Evolutionary conservation across 2,113 vertebrate genomes (phyloP).

Genomic region (Pelodiscus sinensis): DNA sequence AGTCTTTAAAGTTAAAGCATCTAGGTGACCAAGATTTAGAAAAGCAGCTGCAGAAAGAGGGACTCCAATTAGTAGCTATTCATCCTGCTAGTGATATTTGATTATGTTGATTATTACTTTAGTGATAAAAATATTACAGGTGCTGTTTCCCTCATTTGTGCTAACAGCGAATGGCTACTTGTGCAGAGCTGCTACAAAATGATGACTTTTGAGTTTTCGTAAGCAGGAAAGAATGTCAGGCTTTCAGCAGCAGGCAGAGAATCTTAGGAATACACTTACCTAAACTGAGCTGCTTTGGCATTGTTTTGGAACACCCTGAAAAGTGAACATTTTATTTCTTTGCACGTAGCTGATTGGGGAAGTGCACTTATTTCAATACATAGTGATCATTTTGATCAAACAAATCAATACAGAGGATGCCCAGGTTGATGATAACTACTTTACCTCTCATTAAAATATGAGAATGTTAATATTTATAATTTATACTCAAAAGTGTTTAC

Average conservation of each 20-base stretch:
- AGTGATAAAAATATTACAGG: constrained; percentile 12
- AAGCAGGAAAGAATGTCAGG: not conserved
- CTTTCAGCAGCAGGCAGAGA: not conserved
- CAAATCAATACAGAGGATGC: not conserved
- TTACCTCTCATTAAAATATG: not conserved
- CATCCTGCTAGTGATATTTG: constrained; percentile 12
- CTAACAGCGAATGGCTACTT: not conserved
- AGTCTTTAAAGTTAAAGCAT: not conserved
- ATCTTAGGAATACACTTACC: not conserved
- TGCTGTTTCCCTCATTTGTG: not conserved
- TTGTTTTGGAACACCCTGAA: not conserved
- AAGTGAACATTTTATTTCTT: not conserved
- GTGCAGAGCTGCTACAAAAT: not conserved
- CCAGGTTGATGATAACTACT: not conserved
- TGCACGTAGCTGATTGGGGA: not conserved
- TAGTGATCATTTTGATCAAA: not conserved
- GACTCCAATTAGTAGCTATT: not conserved
- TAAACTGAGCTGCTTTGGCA: not conserved
- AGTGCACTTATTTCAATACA: not conserved
- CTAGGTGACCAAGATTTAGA: not conserved
- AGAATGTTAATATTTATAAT: constrained; percentile 19
- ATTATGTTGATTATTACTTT: constrained; percentile 18
- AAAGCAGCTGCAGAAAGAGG: not conserved
- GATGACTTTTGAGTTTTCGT: not conserved
- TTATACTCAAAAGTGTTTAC: constrained; percentile 15